Base-by-base conservation (phyloP, 2,797 vertebrate species). In the Acanthurus lineatus region DNA sequence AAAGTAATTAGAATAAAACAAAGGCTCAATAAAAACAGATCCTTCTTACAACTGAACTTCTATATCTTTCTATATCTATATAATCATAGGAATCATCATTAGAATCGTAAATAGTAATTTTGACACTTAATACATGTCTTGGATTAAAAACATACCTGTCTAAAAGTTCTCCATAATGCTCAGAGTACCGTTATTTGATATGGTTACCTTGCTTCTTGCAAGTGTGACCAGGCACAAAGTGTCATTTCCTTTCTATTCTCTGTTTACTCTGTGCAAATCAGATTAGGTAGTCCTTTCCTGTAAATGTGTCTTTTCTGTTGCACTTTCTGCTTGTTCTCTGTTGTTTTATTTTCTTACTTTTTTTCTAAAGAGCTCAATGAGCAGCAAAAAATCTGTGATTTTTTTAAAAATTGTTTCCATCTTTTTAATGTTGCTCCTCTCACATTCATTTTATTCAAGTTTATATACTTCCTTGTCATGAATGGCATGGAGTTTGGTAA, bases 281-380 rank as follows among this genome's bases (percentile, higher is more conserved):
- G 11, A 75, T 81, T 66, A 77, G 20, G 63, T 8, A 9, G 56
- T 45, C 60, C 63, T 56, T 76, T 82, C 76, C 76, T 61, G 52
- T 82, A 45, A 48, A 65, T 22, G 8, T 14, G 32, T 38, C 22
- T 51, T 57, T 42, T 75, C 69, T 73, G 56, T 47, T 61, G 17
- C 28, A 22, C 44, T 65, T 72, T 83, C n/a, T 60, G 10, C 11
- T 47, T 28, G 8, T 49, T 35, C 25, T 25, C 32, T 0, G 9
- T 15, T 59, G 19, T 42, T 47, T 54, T 7, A 44, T 20, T 22
- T 22, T 12, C 47, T 20, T 15, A n/a, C 17, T 40, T n/a, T 12
- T 38, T 52, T 49, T 69, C 25, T 69, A 7, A 67, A 70, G 19
- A 1, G 20, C 32, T 58, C 5, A 20, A 71, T 65, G 47, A 22